Evolutionary conservation across 2,888 invertebrate genomes (phyloP).

Genomic region (Thymelicus lineola): DNA sequence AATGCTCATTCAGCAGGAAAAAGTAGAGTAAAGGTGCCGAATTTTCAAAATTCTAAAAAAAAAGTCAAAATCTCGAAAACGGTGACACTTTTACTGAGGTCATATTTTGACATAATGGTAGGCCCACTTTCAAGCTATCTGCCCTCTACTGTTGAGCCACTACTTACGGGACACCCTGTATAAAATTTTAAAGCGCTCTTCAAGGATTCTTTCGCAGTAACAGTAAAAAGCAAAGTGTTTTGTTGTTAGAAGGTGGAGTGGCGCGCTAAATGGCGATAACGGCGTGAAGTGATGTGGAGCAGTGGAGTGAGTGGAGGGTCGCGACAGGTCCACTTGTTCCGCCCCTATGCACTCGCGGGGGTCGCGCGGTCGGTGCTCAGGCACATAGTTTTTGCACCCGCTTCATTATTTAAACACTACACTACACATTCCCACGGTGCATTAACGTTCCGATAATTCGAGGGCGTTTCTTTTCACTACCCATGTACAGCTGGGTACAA

Average conservation of each 20-base stretch:
- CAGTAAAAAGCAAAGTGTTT: slow-evolving; percentile 29
- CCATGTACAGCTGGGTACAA: neutral
- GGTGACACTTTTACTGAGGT: no score
- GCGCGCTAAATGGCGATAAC: slow-evolving; percentile 23
- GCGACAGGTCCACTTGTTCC: slow-evolving; percentile 75
- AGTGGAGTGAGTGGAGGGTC: slow-evolving; percentile 35
- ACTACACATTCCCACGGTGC: slow-evolving; percentile 71
- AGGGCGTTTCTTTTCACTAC: slow-evolving; percentile 16
- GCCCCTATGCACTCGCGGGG: slow-evolving; percentile 82
- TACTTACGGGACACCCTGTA: no score
- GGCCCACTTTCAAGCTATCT: no score
- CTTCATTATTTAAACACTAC: slow-evolving; percentile 60
- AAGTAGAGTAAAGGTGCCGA: no score
- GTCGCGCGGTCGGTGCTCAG: slow-evolving; percentile 65
- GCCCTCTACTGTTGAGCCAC: no score
- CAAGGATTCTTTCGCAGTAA: slow-evolving; percentile 17
- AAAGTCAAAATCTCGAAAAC: no score
- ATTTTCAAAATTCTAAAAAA: no score
- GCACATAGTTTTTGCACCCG: slow-evolving; percentile 78
- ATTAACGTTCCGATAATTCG: slow-evolving; percentile 35
- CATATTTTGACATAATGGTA: no score
- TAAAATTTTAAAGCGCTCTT: slow-evolving; percentile 20
- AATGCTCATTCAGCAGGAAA: no score
- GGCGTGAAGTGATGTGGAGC: slow-evolving; percentile 42
- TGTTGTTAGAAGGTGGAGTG: slow-evolving; percentile 26